Conservation (phyloP, 2,113 vertebrate species). For the Alexandromys fortis region DNA sequence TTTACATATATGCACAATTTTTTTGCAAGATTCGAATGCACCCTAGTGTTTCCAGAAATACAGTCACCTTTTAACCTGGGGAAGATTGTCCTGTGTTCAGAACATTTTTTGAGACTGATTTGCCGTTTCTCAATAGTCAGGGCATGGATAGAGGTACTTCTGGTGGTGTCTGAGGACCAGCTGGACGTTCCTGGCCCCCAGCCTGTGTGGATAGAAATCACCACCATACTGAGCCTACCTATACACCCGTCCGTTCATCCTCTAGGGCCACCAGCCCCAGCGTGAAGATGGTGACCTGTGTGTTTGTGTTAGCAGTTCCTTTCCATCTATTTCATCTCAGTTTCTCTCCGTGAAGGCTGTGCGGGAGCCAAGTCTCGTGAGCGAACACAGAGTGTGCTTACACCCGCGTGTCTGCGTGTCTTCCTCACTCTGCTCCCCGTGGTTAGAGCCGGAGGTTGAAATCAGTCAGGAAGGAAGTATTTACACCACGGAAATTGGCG, state of each 20-base stretch:
- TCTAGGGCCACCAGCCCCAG: background rate
- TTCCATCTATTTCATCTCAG: background rate
- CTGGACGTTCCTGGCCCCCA: background rate
- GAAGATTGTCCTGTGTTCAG: background rate
- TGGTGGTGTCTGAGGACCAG: background rate
- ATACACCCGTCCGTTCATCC: background rate
- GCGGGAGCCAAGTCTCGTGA: background rate
- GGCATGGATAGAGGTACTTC: background rate
- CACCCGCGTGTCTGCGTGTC: background rate
- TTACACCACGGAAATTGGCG: conserved; percentile 49
- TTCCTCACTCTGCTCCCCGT: background rate
- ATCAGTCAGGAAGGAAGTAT: conserved; percentile 46
- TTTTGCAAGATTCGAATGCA: background rate
- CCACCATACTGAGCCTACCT: rapidly evolving
- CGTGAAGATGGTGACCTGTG: background rate
- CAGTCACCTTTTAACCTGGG: background rate
- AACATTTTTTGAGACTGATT: background rate
- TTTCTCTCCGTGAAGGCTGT: background rate
- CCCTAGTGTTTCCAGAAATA: background rate
- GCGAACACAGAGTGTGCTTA: rapidly evolving
- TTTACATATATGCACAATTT: background rate
- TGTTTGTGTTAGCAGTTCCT: background rate
- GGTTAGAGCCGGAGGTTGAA: background rate
- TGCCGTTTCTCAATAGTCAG: conserved; percentile 3
- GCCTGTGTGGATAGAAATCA: background rate